Conservation (phyloP, 1,140 invertebrate genomes). For the Heliconius hewitsoni region DNA sequence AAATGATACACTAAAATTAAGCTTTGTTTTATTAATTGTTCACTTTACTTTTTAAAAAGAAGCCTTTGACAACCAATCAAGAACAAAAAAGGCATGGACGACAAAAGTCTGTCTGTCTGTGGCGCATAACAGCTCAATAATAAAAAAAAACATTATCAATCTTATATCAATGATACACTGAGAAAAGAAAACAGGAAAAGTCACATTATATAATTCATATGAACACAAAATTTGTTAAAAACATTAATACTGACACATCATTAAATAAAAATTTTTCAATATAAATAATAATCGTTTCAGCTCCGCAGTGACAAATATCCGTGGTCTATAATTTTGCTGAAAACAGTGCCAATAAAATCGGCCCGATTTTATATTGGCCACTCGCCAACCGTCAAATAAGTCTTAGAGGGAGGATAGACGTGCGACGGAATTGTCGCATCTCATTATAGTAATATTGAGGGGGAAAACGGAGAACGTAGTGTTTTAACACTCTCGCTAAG, state of each 20-base stretch:
- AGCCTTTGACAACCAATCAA: too few relatives aligned
- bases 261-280: slow-evolving; percentile 28
- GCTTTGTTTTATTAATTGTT: too few relatives aligned
- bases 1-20: too few relatives aligned
- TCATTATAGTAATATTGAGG: neutral
- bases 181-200: neutral
- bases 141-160: too few relatives aligned
- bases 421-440: slow-evolving; percentile 17
- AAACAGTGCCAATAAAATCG: slow-evolving; percentile 45
- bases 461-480: too few relatives aligned
- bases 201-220: neutral
- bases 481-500: too few relatives aligned
- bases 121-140: too few relatives aligned
- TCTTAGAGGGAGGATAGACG: slow-evolving; percentile 24
- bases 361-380: slow-evolving; percentile 39
- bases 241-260: neutral
- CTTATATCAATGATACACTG: too few relatives aligned
- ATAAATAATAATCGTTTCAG: slow-evolving; percentile 39
- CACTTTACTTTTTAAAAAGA: too few relatives aligned
- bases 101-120: too few relatives aligned
- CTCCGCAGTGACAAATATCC: slow-evolving; percentile 44
- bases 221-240: too few relatives aligned
- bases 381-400: slow-evolving; percentile 36
- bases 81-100: too few relatives aligned
- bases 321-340: slow-evolving; percentile 38